Percentiles rank a stretch among this genome's conserved stretches.
phyloP scores from a whole-genome alignment of 2,888 invertebrate genomes.

The Microplitis manilae region DNA sequence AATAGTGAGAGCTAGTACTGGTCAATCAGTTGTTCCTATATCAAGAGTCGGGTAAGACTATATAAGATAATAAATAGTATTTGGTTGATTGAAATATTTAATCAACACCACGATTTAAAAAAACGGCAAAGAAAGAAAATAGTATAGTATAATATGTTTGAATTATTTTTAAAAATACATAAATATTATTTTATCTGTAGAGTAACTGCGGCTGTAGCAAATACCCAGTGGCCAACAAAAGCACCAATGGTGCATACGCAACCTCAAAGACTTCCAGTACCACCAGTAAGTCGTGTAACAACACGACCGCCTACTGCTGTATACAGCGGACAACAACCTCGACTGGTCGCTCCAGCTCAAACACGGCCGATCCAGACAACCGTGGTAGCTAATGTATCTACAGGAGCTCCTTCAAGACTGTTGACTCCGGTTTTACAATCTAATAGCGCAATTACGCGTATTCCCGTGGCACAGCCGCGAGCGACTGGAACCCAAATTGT shows the following conservation, averaged over 20 bases:
- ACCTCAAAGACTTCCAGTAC: conserved; percentile 64
- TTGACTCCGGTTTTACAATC: conserved; percentile 65
- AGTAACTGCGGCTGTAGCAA: conserved; percentile 61
- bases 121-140: too few relatives aligned
- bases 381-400: conserved; percentile 63
- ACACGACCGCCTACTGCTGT: conserved; percentile 59
- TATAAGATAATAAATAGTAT: conserved; percentile 3
- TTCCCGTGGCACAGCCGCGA: conserved; percentile 63
- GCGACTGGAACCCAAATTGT: conserved; percentile 62
- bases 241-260: conserved; percentile 66
- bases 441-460: conserved; percentile 61
- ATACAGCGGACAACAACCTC: conserved; percentile 63
- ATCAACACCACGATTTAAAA: too few relatives aligned
- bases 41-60: conserved; percentile 62
- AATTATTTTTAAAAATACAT: neutral
- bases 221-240: conserved; percentile 66
- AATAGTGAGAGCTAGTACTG: conserved; percentile 65
- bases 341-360: conserved; percentile 62
- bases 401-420: conserved; percentile 63
- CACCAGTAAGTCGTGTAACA: conserved; percentile 63
- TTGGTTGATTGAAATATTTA: too few relatives aligned
- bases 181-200: conserved; percentile 49
- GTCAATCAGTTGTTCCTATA: conserved; percentile 62
- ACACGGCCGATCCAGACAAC: conserved; percentile 67
- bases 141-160: neutral